Conservation (phyloP, 1,140 invertebrate species). For the Drosophila dunni region DNA sequence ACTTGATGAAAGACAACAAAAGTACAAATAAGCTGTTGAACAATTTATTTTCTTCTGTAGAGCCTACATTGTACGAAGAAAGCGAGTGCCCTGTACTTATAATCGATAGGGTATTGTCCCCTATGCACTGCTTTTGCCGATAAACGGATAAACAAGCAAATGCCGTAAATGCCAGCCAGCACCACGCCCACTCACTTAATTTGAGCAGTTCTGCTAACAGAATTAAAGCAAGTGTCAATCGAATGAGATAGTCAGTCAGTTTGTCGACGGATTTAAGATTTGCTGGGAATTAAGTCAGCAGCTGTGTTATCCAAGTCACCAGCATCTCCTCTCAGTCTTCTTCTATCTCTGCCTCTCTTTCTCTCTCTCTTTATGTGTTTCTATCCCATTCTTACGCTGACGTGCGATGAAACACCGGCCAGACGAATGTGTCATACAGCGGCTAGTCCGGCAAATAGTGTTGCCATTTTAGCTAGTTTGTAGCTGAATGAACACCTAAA, state of each 20-base stretch:
- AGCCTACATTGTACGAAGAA: no score
- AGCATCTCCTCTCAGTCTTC: background rate
- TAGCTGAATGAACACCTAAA: no score
- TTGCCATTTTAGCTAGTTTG: no score
- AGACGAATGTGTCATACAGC: conserved; percentile 67
- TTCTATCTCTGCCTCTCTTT: conserved; percentile 17
- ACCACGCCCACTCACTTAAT: conserved; percentile 45
- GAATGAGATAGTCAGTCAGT: conserved; percentile 53
- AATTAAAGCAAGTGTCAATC: conserved; percentile 65
- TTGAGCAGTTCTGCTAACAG: background rate
- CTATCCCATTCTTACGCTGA: conserved; percentile 13
- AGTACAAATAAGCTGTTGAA: no score
- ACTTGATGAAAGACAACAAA: no score
- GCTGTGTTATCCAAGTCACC: conserved; percentile 61
- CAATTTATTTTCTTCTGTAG: no score
- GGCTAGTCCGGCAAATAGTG: conserved; percentile 27
- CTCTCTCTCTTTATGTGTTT: background rate
- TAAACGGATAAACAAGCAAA: conserved; percentile 40
- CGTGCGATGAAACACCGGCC: conserved; percentile 17
- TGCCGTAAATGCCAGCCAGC: conserved; percentile 60
- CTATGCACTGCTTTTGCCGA: background rate
- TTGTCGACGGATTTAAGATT: conserved; percentile 34
- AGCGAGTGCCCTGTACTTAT: no score
- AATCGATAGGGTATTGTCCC: conserved; percentile 5
- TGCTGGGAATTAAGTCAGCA: conserved; percentile 62